These are phyloP conservation scores for Etheostoma perlongum DNA, from an alignment of 2,797 vertebrate genomes.

Conservation along the genomic window DNA sequence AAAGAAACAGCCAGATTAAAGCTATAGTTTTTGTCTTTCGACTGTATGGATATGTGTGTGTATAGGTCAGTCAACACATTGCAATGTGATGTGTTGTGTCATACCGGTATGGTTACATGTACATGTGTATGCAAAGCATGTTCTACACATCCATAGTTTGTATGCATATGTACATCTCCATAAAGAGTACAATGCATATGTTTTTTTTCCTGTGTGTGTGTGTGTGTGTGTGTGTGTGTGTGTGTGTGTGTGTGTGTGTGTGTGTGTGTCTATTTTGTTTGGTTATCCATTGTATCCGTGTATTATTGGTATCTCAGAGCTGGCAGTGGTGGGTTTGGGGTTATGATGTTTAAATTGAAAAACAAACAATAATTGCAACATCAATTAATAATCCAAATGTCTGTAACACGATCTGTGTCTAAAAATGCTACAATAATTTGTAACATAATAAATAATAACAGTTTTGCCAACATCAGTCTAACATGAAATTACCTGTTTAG, in stretches of 20 bases:
- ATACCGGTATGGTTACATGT: not conserved
- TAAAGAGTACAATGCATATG: too few species aligned
- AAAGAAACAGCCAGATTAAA: not conserved
- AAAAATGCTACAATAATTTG: not conserved
- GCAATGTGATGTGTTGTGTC: too few species aligned
- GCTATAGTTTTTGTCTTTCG: not conserved
- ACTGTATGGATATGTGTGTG: not conserved
- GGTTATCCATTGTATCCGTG: not conserved
- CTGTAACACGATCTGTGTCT: not conserved
- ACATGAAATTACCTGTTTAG: not conserved
- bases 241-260: not conserved
- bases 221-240: not conserved
- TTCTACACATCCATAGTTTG: too few species aligned
- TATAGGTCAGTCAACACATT: too few species aligned
- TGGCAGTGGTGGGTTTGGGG: not conserved
- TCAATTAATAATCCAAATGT: not conserved
- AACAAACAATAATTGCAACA: not conserved
- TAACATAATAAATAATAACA: not conserved
- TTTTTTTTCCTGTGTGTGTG: not conserved
- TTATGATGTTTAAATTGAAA: not conserved
- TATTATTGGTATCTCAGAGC: not conserved
- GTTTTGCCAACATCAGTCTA: not conserved
- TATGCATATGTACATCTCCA: too few species aligned
- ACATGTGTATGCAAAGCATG: not conserved
- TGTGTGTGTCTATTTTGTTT: not conserved